phyloP scores from a whole-genome alignment of 2,888 invertebrate genomes.

The Macrostomum cliftonense region DNA sequence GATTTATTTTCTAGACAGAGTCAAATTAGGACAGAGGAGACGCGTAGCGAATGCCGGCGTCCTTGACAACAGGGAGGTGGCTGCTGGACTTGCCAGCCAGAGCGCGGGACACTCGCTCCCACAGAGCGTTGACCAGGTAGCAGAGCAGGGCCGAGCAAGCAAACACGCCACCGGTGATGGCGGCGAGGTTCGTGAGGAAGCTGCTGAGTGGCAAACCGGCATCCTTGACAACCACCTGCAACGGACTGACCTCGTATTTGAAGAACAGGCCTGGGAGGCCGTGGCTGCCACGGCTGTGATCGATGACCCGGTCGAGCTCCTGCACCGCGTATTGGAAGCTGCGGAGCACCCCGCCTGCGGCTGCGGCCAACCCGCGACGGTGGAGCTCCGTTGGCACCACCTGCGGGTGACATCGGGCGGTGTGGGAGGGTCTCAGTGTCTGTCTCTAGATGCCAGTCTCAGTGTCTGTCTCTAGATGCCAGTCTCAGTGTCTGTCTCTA shows the following conservation, averaged over 20 bases:
- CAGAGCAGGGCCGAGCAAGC: conserved; percentile 48
- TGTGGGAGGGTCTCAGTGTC: not conserved
- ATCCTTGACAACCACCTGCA: conserved; percentile 48
- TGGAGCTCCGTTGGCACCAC: conserved; percentile 10
- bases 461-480: too few relatives aligned
- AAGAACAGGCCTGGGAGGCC: conserved; percentile 83
- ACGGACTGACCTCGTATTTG: conserved; percentile 76
- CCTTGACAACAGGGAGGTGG: too few relatives aligned
- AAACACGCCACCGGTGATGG: conserved; percentile 76
- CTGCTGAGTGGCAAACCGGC: conserved; percentile 40
- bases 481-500: too few relatives aligned
- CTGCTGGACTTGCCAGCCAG: too few relatives aligned
- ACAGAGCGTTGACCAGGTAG: too few relatives aligned
- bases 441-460: too few relatives aligned
- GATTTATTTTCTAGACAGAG: too few relatives aligned
- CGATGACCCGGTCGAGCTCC: conserved; percentile 53
- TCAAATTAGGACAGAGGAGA: too few relatives aligned
- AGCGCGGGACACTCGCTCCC: too few relatives aligned
- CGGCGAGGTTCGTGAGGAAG: conserved; percentile 68
- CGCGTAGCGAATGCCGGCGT: too few relatives aligned
- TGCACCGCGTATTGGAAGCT: not conserved
- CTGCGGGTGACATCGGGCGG: conserved; percentile 6
- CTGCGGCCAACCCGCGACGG: too few relatives aligned
- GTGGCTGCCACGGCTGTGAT: conserved; percentile 56
- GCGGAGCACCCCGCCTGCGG: not conserved